Percentiles rank a stretch among this genome's conserved stretches.
These are phyloP conservation scores for Ditylenchus dipsaci DNA, from an alignment of 1,140 invertebrate species.

Conservation along the genomic window DNA sequence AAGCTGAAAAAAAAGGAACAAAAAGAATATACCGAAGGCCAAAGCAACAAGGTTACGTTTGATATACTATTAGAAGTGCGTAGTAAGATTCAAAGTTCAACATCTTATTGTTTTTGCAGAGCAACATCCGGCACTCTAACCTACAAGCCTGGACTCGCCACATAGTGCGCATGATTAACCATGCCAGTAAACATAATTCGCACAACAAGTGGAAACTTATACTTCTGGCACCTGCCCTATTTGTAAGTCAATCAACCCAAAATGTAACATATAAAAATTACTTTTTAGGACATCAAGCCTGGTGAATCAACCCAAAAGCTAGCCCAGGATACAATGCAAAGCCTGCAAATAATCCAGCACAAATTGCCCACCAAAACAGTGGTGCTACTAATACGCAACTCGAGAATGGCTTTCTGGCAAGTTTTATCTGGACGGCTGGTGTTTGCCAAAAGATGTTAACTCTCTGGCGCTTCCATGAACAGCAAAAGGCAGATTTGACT, in stretches of 20 bases:
- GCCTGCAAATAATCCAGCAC: slow-evolving; percentile 27
- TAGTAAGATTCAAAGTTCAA: no score
- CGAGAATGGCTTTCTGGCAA: not conserved
- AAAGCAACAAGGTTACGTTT: no score
- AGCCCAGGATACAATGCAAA: slow-evolving; percentile 16
- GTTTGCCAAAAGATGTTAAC: slow-evolving; percentile 30
- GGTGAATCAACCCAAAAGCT: slow-evolving; percentile 15
- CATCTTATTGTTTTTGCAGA: no score
- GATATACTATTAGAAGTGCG: no score
- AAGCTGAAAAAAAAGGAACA: no score
- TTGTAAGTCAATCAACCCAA: slow-evolving; percentile 11
- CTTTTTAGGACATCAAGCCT: no score
- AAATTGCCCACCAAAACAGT: slow-evolving; percentile 25
- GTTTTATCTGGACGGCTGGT: slow-evolving; percentile 6
- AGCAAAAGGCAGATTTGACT: not conserved
- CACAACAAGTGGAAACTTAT: slow-evolving; percentile 28
- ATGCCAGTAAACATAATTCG: slow-evolving; percentile 14
- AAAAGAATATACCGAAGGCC: no score
- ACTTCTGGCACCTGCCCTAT: slow-evolving; percentile 23
- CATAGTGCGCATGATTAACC: slow-evolving; percentile 13
- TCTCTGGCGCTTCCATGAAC: slow-evolving; percentile 20
- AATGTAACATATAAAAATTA: no score
- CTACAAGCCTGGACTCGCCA: not conserved
- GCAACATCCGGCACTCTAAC: slow-evolving; percentile 8
- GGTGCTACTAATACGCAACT: slow-evolving; percentile 22